A percentile compares a stretch with the other conserved stretches of the same genome.
Evolutionary conservation across 2,797 vertebrate species (phyloP).

Genomic region (Chelon labrosus): DNA sequence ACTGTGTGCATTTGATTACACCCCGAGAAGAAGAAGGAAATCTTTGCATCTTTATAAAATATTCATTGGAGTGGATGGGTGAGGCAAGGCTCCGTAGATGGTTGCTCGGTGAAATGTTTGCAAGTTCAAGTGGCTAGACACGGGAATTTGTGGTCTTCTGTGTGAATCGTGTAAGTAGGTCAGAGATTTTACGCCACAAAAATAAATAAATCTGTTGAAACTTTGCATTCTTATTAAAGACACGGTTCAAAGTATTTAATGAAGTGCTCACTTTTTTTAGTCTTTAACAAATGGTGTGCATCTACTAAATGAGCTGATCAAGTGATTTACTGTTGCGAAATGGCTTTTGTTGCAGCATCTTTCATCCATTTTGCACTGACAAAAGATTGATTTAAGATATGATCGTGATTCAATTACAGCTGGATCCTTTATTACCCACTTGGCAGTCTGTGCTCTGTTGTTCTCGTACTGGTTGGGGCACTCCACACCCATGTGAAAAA

Average conservation of each 20-base stretch:
- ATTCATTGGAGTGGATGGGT: constrained; percentile 82
- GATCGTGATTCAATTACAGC: constrained; percentile 73
- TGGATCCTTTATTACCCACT: constrained; percentile 71
- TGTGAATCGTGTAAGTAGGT: constrained; percentile 68
- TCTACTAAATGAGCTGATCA: constrained; percentile 72
- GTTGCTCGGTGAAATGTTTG: constrained; percentile 77
- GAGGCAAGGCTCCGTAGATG: constrained; percentile 75
- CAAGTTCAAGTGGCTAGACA: constrained; percentile 68
- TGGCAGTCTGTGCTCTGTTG: constrained; percentile 47
- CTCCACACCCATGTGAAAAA: constrained; percentile 18
- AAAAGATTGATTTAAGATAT: constrained; percentile 80
- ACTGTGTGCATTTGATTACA: constrained; percentile 86
- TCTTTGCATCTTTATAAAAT: constrained; percentile 90
- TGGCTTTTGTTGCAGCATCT: constrained; percentile 72
- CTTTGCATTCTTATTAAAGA: constrained; percentile 32
- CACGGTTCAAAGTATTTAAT: constrained; percentile 46
- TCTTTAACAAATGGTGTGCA: constrained; percentile 68
- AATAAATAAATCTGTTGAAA: constrained; percentile 11
- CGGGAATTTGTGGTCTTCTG: constrained; percentile 61
- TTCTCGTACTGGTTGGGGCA: constrained; percentile 15
- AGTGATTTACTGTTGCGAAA: constrained; percentile 75
- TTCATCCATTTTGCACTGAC: constrained; percentile 68
- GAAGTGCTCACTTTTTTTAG: constrained; percentile 35
- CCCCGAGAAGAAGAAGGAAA: constrained; percentile 77
- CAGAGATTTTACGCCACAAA: constrained; percentile 54